Evolutionary conservation across 2,797 vertebrate genomes (phyloP).

Genomic region (Aselliscus stoliczkanus): DNA sequence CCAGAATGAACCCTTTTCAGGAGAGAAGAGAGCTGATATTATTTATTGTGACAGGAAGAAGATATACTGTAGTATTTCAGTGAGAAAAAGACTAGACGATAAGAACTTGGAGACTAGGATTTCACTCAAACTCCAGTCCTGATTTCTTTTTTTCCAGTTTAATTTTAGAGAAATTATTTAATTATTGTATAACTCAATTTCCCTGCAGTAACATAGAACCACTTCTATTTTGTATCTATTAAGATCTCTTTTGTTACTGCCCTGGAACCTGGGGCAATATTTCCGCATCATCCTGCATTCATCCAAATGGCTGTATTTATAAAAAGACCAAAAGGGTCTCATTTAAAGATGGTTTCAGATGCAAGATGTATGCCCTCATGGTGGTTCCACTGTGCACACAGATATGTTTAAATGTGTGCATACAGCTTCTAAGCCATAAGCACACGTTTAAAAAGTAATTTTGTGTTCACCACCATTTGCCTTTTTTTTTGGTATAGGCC

Average conservation of each 20-base stretch:
- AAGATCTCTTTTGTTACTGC: not conserved
- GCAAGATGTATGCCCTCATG: not conserved
- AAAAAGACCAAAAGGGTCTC: not conserved
- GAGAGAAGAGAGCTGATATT: slow-evolving; percentile 40
- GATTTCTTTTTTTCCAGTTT: not conserved
- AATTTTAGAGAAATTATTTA: not conserved
- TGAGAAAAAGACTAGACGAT: not conserved
- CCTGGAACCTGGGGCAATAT: not conserved
- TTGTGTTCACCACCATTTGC: not conserved
- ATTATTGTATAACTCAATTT: not conserved
- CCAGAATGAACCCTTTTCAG: slow-evolving; percentile 46
- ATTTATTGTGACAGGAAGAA: slow-evolving; percentile 34
- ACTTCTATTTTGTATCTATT: not conserved
- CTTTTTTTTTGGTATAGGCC: not conserved
- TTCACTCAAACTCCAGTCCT: not conserved
- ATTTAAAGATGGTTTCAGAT: not conserved
- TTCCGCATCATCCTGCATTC: not conserved
- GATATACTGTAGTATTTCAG: not conserved
- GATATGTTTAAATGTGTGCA: not conserved
- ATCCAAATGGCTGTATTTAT: not conserved
- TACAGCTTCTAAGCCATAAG: not conserved
- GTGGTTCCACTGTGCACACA: not conserved
- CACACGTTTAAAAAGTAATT: not conserved
- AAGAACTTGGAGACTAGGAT: not conserved
- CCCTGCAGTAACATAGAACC: not conserved